Percentiles rank a stretch among this genome's conserved stretches.
Conservation (phyloP, 2,113 vertebrate genomes). For the Trematocara macrostoma region DNA sequence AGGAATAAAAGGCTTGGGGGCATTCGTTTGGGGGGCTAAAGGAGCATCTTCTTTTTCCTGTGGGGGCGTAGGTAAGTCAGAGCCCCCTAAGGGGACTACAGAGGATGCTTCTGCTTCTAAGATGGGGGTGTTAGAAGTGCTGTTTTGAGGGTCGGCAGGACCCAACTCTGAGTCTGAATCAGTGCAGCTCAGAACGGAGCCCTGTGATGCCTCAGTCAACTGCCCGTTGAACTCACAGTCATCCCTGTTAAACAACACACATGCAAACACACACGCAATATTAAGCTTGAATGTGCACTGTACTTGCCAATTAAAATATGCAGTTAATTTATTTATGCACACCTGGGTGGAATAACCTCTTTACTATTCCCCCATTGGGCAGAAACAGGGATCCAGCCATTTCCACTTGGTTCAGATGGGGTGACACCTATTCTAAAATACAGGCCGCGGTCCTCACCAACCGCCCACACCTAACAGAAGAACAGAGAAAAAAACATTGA, state of each 20-base stretch:
- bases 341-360: slow-evolving; percentile 21
- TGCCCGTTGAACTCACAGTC: slow-evolving; percentile 81
- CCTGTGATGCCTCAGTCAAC: slow-evolving; percentile 75
- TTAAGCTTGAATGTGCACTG: not conserved
- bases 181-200: slow-evolving; percentile 70
- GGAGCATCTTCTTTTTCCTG: not conserved
- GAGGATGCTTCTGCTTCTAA: slow-evolving; percentile 48
- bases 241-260: slow-evolving; percentile 59
- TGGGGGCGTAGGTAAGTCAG: not conserved
- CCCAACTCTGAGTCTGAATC: slow-evolving; percentile 71
- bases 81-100: slow-evolving; percentile 33
- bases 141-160: slow-evolving; percentile 1
- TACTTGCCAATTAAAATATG: not conserved
- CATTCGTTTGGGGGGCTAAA: not conserved
- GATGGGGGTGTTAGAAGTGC: slow-evolving; percentile 3
- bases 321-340: not conserved
- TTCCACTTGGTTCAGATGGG: slow-evolving; percentile 87
- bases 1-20: slow-evolving; percentile 57
- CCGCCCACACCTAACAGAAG: slow-evolving; percentile 84
- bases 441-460: slow-evolving; percentile 83
- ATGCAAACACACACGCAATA: not conserved
- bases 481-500: not conserved
- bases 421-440: slow-evolving; percentile 93
- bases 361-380: slow-evolving; percentile 76
- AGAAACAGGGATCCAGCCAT: slow-evolving; percentile 85